Conservation (phyloP, 2,888 invertebrate genomes). For the Himalopsyche japonica region DNA sequence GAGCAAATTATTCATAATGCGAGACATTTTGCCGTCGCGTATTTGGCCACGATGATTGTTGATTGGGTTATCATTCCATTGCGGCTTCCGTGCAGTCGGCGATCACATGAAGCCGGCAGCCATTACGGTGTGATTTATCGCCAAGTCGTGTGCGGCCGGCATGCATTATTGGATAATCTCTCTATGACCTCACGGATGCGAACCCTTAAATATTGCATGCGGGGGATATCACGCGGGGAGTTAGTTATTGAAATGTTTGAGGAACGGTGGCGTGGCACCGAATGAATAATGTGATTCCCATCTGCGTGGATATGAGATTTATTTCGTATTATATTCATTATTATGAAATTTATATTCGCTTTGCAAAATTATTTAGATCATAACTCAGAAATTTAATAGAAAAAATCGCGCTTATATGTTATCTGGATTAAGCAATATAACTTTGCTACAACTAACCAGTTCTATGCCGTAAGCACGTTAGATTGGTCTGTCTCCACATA, state of each 20-base stretch:
- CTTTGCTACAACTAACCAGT: no score
- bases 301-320: no score
- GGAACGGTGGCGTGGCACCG: no score
- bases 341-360: no score
- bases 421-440: no score
- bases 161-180: slow-evolving; percentile 24
- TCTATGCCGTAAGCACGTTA: no score
- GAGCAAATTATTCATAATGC: not conserved
- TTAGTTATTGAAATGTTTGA: not conserved
- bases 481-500: no score
- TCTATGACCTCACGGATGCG: slow-evolving; percentile 23
- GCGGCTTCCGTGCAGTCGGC: not conserved
- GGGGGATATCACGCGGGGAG: not conserved
- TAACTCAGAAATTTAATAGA: no score
- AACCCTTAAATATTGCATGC: slow-evolving; percentile 8
- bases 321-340: no score
- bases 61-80: not conserved
- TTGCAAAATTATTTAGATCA: no score
- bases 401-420: no score
- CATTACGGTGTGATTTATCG: slow-evolving; percentile 21
- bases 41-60: not conserved
- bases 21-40: not conserved
- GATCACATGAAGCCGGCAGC: not conserved
- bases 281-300: no score
- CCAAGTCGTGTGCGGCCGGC: slow-evolving; percentile 12